Evolutionary conservation across 2,113 vertebrate genomes (phyloP), one percentile per base, ranked within the genome.

Genomic region (Macaca fascicularis): DNA sequence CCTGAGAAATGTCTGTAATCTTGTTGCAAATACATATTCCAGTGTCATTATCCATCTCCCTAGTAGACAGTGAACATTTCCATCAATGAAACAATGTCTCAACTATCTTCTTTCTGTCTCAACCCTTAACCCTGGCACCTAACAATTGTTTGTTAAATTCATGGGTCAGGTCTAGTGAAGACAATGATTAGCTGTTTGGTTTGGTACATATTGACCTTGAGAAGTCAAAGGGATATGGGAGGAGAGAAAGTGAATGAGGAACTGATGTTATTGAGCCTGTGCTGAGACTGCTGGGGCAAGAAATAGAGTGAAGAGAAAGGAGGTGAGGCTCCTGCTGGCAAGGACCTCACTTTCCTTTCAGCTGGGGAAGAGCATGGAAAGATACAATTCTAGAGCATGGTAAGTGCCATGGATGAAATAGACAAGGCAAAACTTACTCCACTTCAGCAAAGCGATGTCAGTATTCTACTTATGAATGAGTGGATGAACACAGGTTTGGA

Each of bases 121-220:
- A 86, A 59, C 48, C 30, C 72, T 79, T n/a, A 85, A 83, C 35
- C 10, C n/a, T 79, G 38, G 35, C 20, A 93, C 14, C 61, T 82
- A 95, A 85, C 69, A 88, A 80, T 22, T 74, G 35, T 78, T 84
- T 76, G n/a, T 90, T 87, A 72, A 91, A 57, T 84, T 55, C 79
- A 50, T 17, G 14, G 74, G 48, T 78, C 76, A 69, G 59, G 59
- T 64, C 40, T 59, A 52, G 30, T 0, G 38, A 95, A 70, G 30
- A 76, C 40, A 90, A 90, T 23, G 23, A 52, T 35, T 59, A 40
- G 40, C 52, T 64, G 76, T 55, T 90, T 94, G 50, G 6, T 80
- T 90, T 83, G 67, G 25, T 79, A 72, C 50, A 20, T 85, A 20
- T 16, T 69, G 91, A 70, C n/a, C 92, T 92, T n/a, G 20, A 92